A percentile compares a stretch with the other conserved stretches of the same genome.
Conservation (phyloP, 2,797 vertebrate species). For the Acanthiza pusilla region DNA sequence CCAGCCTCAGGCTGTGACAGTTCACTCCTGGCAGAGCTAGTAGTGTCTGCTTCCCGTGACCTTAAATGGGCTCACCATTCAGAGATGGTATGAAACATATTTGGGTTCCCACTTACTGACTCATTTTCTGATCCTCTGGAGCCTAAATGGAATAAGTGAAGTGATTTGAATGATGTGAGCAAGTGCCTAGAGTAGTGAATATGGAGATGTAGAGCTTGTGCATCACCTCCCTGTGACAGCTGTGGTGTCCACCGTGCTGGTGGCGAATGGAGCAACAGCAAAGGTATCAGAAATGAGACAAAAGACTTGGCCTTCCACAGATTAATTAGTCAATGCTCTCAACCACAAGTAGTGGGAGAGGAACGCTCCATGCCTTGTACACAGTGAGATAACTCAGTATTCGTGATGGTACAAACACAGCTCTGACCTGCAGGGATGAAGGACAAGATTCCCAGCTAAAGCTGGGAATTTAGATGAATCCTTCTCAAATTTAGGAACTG, state of each 20-base stretch:
- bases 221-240: not conserved
- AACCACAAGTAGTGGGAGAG: not conserved
- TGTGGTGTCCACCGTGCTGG: not conserved
- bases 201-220: accelerated
- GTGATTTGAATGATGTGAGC: not conserved
- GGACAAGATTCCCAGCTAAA: not conserved
- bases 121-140: not conserved
- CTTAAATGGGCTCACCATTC: not conserved
- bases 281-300: not conserved
- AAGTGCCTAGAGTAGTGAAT: not conserved
- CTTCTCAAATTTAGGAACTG: not conserved
- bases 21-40: not conserved
- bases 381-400: not conserved
- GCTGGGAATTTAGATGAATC: not conserved
- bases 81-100: not conserved
- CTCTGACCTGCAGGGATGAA: not conserved
- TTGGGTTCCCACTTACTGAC: not conserved
- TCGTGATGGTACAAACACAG: not conserved
- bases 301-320: not conserved
- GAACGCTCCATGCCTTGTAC: not conserved
- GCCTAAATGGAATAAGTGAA: not conserved
- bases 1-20: not conserved
- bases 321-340: not conserved
- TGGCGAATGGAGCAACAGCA: not conserved
- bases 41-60: not conserved